phyloP scores from a whole-genome alignment of 1,140 invertebrate species.

The Zophobas atratus region DNA sequence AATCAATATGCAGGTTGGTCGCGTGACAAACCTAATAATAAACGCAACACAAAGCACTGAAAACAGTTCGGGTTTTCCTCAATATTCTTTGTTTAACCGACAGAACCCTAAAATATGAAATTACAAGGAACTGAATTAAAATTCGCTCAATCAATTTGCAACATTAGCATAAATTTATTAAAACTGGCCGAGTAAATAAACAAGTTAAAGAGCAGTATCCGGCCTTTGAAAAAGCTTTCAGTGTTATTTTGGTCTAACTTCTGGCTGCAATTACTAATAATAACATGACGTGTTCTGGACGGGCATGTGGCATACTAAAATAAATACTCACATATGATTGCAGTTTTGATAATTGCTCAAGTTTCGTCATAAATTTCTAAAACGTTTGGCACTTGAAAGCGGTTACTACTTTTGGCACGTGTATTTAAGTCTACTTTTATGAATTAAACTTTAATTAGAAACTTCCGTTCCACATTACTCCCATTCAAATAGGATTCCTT shows the following conservation, averaged over 20 bases:
- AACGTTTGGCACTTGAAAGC: constrained; percentile 49
- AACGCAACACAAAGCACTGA: constrained; percentile 43
- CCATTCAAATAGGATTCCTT: constrained; percentile 5
- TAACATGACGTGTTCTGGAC: constrained; percentile 46
- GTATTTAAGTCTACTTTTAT: constrained; percentile 19
- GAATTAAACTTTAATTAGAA: constrained; percentile 32
- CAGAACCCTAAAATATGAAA: background rate
- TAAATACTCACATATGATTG: constrained; percentile 54
- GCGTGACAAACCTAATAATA: constrained; percentile 54
- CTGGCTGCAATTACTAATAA: constrained; percentile 49
- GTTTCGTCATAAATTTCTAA: constrained; percentile 45
- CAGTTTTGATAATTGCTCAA: constrained; percentile 56
- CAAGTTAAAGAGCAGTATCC: constrained; percentile 43
- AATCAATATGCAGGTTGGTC: constrained; percentile 51
- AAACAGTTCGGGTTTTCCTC: constrained; percentile 29
- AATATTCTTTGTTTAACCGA: constrained; percentile 14
- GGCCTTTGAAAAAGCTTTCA: constrained; percentile 48
- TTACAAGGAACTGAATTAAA: constrained; percentile 9
- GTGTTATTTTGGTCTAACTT: constrained; percentile 43
- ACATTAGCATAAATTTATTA: constrained; percentile 1
- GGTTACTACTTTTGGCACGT: constrained; percentile 38
- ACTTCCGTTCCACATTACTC: constrained; percentile 13
- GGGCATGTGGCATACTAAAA: constrained; percentile 55
- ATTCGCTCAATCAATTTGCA: constrained; percentile 31
- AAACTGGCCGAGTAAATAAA: constrained; percentile 38